A percentile compares a stretch with the other conserved stretches of the same genome.
These are phyloP conservation scores for Brenthis hecate DNA, from an alignment of 2,888 invertebrate genomes.

Conservation along the genomic window DNA sequence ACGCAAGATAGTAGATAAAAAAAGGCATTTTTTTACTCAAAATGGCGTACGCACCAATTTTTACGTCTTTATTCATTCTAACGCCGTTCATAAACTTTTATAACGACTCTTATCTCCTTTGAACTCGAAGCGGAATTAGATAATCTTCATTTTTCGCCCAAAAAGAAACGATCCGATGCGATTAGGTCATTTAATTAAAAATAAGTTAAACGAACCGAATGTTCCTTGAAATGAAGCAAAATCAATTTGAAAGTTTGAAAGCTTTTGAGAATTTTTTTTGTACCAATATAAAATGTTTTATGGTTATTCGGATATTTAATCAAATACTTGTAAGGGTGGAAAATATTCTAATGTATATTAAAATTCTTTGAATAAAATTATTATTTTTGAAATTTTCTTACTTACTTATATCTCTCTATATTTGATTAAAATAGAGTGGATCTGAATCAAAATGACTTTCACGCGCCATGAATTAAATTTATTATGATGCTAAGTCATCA, in stretches of 20 bases:
- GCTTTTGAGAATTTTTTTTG: conserved; percentile 28
- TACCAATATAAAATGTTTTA: conserved; percentile 18
- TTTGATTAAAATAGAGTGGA: too few relatives aligned
- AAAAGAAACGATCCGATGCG: conserved; percentile 41
- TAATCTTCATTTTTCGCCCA: conserved; percentile 22
- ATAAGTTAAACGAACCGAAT: conserved; percentile 69
- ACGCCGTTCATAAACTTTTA: conserved; percentile 19
- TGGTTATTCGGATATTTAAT: too few relatives aligned
- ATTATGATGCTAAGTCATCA: too few relatives aligned
- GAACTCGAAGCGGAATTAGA: conserved; percentile 22
- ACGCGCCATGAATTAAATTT: too few relatives aligned
- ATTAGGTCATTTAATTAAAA: conserved; percentile 74
- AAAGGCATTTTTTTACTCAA: not conserved
- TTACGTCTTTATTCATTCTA: conserved; percentile 9
- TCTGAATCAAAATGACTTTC: too few relatives aligned
- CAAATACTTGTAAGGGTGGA: not conserved
- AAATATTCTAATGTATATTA: not conserved
- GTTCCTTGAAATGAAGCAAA: conserved; percentile 56
- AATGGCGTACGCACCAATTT: not conserved
- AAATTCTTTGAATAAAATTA: too few relatives aligned
- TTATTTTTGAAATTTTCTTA: too few relatives aligned
- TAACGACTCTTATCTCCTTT: conserved; percentile 16
- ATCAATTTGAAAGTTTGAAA: conserved; percentile 66
- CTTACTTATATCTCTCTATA: too few relatives aligned
- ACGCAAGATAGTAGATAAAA: not conserved